phyloP scores from a whole-genome alignment of 2,113 vertebrate genomes.

The Empidonax traillii region DNA sequence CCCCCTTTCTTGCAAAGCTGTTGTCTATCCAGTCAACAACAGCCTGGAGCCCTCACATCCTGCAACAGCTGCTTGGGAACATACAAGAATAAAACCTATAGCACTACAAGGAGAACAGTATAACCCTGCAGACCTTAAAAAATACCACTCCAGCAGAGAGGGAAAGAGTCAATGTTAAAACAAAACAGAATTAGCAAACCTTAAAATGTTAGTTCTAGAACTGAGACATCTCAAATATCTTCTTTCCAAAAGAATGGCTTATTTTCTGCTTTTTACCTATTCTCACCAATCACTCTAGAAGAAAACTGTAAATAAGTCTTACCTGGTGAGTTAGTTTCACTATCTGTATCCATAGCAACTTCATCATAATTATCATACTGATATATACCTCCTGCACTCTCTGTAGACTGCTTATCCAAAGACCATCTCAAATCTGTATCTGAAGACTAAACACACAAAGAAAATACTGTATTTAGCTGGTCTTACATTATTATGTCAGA shows the following conservation, averaged over 20 bases:
- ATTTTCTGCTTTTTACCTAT: neutral
- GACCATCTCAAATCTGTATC: slow-evolving; percentile 88
- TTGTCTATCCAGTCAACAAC: neutral
- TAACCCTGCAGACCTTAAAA: neutral
- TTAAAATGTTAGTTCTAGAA: neutral
- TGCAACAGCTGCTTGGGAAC: neutral
- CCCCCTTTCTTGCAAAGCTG: neutral
- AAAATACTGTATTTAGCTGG: neutral
- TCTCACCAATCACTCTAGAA: neutral
- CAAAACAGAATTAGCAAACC: neutral
- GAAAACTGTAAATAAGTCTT: neutral
- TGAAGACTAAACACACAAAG: slow-evolving; percentile 79
- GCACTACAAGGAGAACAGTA: neutral
- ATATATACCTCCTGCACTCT: slow-evolving; percentile 90
- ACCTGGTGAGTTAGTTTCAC: slow-evolving; percentile 94
- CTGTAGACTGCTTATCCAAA: slow-evolving; percentile 81
- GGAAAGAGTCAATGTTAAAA: neutral
- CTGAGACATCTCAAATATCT: neutral
- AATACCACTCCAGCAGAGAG: neutral
- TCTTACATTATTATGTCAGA: neutral
- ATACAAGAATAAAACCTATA: neutral
- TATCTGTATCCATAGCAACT: slow-evolving; percentile 99
- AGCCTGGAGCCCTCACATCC: neutral
- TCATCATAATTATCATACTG: slow-evolving; percentile 99
- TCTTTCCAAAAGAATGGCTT: neutral